Conservation (phyloP, 2,888 invertebrate species). For the Hybos culiciformis region DNA sequence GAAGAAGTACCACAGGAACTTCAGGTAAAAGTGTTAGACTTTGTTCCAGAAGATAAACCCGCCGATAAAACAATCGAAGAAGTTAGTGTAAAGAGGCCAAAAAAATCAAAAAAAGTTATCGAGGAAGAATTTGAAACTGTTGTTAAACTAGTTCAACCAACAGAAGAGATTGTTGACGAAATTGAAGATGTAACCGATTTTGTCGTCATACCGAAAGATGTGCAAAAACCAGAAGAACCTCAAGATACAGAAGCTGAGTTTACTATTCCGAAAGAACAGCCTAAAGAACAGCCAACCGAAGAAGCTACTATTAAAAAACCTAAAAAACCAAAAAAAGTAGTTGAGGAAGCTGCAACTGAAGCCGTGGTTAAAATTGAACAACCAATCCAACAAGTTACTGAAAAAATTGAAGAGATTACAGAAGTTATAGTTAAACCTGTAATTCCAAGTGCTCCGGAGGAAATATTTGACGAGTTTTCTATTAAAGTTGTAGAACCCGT, state of each 20-base stretch:
- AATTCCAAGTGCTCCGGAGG: background rate
- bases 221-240: constrained; percentile 10
- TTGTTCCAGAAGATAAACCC: constrained; percentile 17
- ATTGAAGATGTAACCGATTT: no score
- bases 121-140: constrained; percentile 21
- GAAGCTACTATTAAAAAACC: constrained; percentile 24
- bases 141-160: constrained; percentile 21
- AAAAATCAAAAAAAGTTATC: constrained; percentile 19
- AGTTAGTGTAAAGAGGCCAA: constrained; percentile 23
- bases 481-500: no score
- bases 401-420: constrained; percentile 23
- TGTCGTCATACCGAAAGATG: constrained; percentile 17
- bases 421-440: background rate
- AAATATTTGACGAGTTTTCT: background rate
- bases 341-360: constrained; percentile 30
- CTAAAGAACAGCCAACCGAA: constrained; percentile 15
- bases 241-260: constrained; percentile 21
- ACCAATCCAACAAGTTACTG: constrained; percentile 18
- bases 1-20: background rate
- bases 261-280: constrained; percentile 15
- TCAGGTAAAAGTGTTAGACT: background rate
- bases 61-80: constrained; percentile 19
- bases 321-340: constrained; percentile 24
- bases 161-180: constrained; percentile 20
- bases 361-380: constrained; percentile 32